Evolutionary conservation across 2,888 invertebrate genomes (phyloP).

Genomic region (Caenorhabditis sp.): DNA sequence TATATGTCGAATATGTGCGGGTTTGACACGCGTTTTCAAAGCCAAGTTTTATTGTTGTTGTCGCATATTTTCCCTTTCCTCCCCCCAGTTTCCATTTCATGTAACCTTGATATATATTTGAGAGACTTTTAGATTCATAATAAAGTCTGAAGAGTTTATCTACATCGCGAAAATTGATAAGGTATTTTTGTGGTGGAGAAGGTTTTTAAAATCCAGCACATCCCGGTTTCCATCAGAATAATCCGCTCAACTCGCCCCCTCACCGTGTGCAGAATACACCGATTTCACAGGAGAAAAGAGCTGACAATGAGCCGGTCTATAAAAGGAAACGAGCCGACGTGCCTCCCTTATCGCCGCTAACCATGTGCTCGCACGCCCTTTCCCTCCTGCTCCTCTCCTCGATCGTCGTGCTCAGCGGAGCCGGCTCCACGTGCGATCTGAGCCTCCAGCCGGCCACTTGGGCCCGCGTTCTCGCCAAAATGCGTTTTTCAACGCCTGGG

Average conservation of each 20-base stretch:
- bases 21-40: constrained; percentile 42
- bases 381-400: constrained; percentile 8
- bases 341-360: constrained; percentile 10
- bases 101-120: neutral
- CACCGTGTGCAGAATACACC: constrained; percentile 4
- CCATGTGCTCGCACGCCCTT: constrained; percentile 28
- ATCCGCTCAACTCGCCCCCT: constrained; percentile 13
- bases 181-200: too few relatives aligned
- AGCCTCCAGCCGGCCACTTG: constrained; percentile 25
- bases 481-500: constrained; percentile 49
- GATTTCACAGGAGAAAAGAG: constrained; percentile 9
- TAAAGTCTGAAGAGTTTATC: constrained; percentile 7
- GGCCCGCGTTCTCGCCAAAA: constrained; percentile 36
- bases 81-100: neutral
- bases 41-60: neutral
- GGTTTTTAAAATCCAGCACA: too few relatives aligned
- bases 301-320: constrained; percentile 20
- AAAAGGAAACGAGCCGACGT: constrained; percentile 3
- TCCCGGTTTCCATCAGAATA: neutral
- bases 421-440: constrained; percentile 35
- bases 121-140: constrained; percentile 2
- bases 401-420: neutral
- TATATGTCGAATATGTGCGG: constrained; percentile 29
- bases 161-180: neutral
- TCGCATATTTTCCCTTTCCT: neutral